These are phyloP conservation scores for Hyles lineata DNA, from an alignment of 2,888 invertebrate genomes.

Conservation along the genomic window DNA sequence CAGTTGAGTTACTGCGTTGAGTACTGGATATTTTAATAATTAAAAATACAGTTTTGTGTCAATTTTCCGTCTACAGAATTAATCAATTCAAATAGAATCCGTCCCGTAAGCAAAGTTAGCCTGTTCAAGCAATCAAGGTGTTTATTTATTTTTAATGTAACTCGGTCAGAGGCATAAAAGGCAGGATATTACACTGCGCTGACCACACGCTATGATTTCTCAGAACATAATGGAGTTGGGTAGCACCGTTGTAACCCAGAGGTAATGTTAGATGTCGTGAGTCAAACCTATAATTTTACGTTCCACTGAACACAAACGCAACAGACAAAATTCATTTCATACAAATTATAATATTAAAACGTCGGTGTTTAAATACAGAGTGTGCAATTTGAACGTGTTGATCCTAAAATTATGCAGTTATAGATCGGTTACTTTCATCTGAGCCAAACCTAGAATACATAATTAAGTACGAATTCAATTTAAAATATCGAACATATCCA, in stretches of 20 bases:
- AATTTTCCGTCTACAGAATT: not conserved
- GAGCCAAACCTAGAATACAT: not conserved
- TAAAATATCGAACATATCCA: not conserved
- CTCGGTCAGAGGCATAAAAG: slow-evolving; percentile 44
- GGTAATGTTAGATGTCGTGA: slow-evolving; percentile 48
- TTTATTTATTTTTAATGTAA: slow-evolving; percentile 37
- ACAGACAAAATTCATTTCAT: slow-evolving; percentile 38
- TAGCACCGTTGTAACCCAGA: slow-evolving; percentile 49
- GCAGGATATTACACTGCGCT: slow-evolving; percentile 51
- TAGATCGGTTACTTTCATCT: not conserved
- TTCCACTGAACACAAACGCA: slow-evolving; percentile 54
- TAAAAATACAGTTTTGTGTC: not conserved
- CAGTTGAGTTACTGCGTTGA: too few relatives aligned
- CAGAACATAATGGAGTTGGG: slow-evolving; percentile 51
- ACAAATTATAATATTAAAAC: slow-evolving; percentile 33
- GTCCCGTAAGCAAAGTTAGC: not conserved
- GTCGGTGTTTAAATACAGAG: not conserved
- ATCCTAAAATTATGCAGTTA: not conserved
- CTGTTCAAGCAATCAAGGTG: slow-evolving; percentile 8
- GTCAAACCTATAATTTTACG: slow-evolving; percentile 65
- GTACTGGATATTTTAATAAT: too few relatives aligned
- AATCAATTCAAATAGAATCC: not conserved
- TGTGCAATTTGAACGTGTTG: not conserved
- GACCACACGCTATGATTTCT: slow-evolving; percentile 49
- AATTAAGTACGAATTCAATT: not conserved